phyloP scores from a whole-genome alignment of 1,140 invertebrate species.

The Leptinotarsa undecemlineata region DNA sequence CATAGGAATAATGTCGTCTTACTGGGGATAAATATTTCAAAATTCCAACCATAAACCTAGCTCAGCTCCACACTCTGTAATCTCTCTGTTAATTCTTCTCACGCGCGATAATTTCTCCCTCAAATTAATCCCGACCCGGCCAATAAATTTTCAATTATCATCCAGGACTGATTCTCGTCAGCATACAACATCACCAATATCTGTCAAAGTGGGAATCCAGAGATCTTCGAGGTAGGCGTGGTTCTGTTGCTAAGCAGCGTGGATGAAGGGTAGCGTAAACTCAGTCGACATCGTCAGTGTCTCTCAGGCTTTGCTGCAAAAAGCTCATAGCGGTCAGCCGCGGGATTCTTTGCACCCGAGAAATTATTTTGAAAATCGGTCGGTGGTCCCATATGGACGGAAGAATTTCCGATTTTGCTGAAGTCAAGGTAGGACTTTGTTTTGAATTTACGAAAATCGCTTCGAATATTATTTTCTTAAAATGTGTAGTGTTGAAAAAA shows the following conservation, averaged over 20 bases:
- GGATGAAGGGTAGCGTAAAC: conserved; percentile 39
- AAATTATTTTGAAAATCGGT: background rate
- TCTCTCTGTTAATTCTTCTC: too few relatives aligned
- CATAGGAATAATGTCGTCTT: too few relatives aligned
- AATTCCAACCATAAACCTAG: too few relatives aligned
- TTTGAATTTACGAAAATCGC: background rate
- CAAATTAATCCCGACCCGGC: background rate
- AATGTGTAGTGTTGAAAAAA: too few relatives aligned
- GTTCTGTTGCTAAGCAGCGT: conserved; percentile 41
- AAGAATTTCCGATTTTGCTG: background rate
- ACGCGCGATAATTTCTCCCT: background rate
- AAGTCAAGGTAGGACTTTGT: conserved; percentile 11
- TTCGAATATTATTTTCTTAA: too few relatives aligned
- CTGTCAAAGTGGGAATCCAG: conserved; percentile 28
- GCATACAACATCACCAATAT: conserved; percentile 20
- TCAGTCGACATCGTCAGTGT: conserved; percentile 38
- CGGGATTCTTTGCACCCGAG: conserved; percentile 25
- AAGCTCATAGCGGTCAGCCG: conserved; percentile 15
- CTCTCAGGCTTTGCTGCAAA: conserved; percentile 32
- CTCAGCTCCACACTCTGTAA: too few relatives aligned
- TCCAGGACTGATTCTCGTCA: conserved; percentile 12
- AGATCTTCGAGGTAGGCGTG: conserved; percentile 38
- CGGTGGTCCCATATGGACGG: conserved; percentile 11
- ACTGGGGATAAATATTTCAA: too few relatives aligned
- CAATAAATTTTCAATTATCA: conserved; percentile 21